Base-by-base conservation (phyloP, 2,113 vertebrate species). In the Perca flavescens region DNA sequence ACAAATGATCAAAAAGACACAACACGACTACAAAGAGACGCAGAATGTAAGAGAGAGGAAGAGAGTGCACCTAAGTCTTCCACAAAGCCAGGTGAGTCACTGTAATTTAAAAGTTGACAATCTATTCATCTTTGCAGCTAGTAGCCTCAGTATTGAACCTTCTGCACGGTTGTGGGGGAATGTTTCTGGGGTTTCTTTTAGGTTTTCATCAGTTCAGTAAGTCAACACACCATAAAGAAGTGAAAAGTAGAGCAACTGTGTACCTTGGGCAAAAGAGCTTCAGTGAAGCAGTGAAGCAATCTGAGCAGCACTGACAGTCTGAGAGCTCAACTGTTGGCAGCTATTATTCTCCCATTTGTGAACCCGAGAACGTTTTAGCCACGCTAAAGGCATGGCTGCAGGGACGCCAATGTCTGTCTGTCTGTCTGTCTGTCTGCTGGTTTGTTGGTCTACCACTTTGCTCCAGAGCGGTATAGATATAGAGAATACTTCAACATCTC, bases 221-320 rank as follows among this genome's bases (percentile, higher is more conserved):
- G 65, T 69, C 36, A 56, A 17, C 62, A 12, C 0, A 54, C 49
- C 60, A 64, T 28, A 17, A 14, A 71, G 68, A 49, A 76, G 82
- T 60, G 25, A 73, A 56, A 91, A 89, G 80, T 72, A 12, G 85
- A 89, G 74, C 83, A 82, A 14, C 34, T 22, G 16, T 66, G 56
- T 31, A 82, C 78, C 83, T 52, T 86, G 80, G 85, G 85, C 89
- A 2, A 78, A 25, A 77, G 63, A 71, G 87, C 80, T 64, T 12
- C 79, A 74, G 75, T 19, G 81, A 71, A 77, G 83, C 79, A 74
- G 75, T 19, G 81, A 71, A 77, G 83, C 89, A 85, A 19, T 14
- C 36, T 80, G 80, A 91, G 75, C 69, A 14, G 68, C 52, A 0
- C 76, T 88, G 89, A 84, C 86, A 82, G 78, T 3, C 31, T 13